Percentiles rank a stretch among this genome's conserved stretches.
phyloP scores from a whole-genome alignment of 2,113 vertebrate species.

The Tragelaphus scriptus region DNA sequence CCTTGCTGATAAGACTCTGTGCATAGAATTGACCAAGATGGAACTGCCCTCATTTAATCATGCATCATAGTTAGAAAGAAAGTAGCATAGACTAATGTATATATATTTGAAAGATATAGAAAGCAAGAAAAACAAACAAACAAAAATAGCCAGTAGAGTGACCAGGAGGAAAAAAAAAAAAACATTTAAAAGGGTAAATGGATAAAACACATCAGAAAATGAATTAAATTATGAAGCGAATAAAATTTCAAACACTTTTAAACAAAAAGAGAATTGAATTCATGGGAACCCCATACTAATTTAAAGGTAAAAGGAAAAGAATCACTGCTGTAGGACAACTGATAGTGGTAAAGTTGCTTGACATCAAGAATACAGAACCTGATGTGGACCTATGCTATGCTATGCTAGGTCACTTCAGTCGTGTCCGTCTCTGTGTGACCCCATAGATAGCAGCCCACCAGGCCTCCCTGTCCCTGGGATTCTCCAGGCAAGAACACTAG shows the following conservation, averaged over 20 bases:
- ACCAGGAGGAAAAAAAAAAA: background rate
- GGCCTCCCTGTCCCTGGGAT: too few relatives aligned
- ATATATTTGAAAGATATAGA: background rate
- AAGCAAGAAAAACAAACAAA: background rate
- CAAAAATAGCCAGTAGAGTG: background rate
- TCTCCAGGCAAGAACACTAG: too few relatives aligned
- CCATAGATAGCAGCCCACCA: too few relatives aligned
- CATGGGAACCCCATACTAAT: background rate
- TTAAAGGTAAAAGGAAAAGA: background rate
- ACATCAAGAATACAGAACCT: background rate
- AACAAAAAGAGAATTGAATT: background rate
- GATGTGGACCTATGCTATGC: too few relatives aligned
- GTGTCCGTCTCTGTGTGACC: too few relatives aligned
- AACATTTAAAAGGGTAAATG: background rate
- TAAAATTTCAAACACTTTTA: background rate
- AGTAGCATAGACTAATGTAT: background rate
- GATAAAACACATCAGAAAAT: background rate
- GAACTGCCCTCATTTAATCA: background rate
- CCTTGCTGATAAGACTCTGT: background rate
- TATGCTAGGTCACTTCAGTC: too few relatives aligned
- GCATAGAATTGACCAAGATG: background rate
- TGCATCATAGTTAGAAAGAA: background rate
- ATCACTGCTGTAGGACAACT: background rate
- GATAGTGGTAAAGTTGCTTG: background rate
- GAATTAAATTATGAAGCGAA: background rate